Conservation (phyloP, 1,140 invertebrate species). For the Cydia strobilella region DNA sequence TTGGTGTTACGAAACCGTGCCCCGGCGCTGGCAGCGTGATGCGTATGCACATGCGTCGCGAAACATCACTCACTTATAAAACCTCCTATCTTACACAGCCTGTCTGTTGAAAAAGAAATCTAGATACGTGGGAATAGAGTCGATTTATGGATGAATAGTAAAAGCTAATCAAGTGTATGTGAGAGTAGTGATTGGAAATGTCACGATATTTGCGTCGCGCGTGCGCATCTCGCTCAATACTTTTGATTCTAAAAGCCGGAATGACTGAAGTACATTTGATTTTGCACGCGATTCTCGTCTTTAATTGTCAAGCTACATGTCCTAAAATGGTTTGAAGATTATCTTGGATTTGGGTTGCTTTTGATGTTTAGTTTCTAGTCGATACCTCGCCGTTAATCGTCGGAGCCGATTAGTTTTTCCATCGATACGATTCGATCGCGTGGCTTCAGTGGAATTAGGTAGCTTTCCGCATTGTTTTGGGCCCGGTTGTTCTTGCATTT, state of each 20-base stretch:
- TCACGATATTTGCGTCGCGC: slow-evolving; percentile 65
- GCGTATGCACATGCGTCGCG: slow-evolving; percentile 47
- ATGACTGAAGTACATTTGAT: background rate
- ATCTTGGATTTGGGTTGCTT: background rate
- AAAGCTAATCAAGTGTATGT: slow-evolving; percentile 3
- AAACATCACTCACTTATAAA: background rate
- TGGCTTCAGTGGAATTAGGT: slow-evolving; percentile 10
- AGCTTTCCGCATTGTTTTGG: slow-evolving; percentile 9
- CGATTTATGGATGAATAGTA: background rate
- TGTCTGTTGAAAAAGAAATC: background rate
- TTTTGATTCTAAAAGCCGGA: background rate
- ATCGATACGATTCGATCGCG: slow-evolving; percentile 20
- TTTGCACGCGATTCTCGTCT: background rate
- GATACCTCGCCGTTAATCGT: slow-evolving; percentile 25
- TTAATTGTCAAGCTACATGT: background rate
- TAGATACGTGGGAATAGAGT: background rate
- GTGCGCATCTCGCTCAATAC: slow-evolving; percentile 51
- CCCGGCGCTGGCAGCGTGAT: slow-evolving; percentile 22
- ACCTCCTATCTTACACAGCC: background rate
- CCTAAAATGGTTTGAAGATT: background rate
- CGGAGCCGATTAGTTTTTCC: slow-evolving; percentile 23
- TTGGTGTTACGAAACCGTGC: slow-evolving; percentile 65
- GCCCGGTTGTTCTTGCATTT: background rate
- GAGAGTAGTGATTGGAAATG: slow-evolving; percentile 52
- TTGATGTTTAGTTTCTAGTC: background rate